Evolutionary conservation across 1,140 invertebrate species (phyloP).

Genomic region (Archegozetes longisetosus): DNA sequence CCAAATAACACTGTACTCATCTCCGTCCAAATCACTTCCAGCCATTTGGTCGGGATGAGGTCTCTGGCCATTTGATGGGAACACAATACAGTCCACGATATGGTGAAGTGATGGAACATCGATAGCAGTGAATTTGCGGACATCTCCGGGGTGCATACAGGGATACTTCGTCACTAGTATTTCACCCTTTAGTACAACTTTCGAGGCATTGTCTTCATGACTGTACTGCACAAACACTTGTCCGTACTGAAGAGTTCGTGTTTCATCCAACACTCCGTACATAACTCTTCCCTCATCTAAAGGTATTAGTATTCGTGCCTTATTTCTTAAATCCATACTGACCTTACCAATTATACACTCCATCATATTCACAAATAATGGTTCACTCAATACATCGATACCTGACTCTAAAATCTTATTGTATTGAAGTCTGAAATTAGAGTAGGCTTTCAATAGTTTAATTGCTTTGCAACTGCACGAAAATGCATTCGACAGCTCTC

Average conservation of each 20-base stretch:
- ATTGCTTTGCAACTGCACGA: slow-evolving; percentile 16
- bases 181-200: slow-evolving; percentile 8
- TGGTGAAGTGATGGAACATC: slow-evolving; percentile 17
- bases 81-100: slow-evolving; percentile 21
- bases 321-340: slow-evolving; percentile 16
- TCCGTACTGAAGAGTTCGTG: slow-evolving; percentile 19
- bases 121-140: slow-evolving; percentile 18
- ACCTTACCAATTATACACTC: slow-evolving; percentile 2
- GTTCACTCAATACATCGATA: slow-evolving; percentile 16
- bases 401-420: slow-evolving; percentile 7
- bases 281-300: slow-evolving; percentile 17
- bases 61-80: slow-evolving; percentile 16
- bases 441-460: slow-evolving; percentile 7
- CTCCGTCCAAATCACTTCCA: slow-evolving; percentile 22
- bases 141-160: slow-evolving; percentile 20
- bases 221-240: slow-evolving; percentile 22
- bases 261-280: slow-evolving; percentile 22
- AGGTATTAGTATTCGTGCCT: slow-evolving; percentile 19
- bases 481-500: slow-evolving; percentile 16
- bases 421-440: neutral
- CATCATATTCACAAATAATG: slow-evolving; percentile 19
- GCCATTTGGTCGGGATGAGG: slow-evolving; percentile 21
- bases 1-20: slow-evolving; percentile 21
- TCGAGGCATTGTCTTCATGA: neutral
- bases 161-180: slow-evolving; percentile 25